Base-by-base conservation (phyloP, 2,888 invertebrate genomes). In the Drosophila merina region DNA sequence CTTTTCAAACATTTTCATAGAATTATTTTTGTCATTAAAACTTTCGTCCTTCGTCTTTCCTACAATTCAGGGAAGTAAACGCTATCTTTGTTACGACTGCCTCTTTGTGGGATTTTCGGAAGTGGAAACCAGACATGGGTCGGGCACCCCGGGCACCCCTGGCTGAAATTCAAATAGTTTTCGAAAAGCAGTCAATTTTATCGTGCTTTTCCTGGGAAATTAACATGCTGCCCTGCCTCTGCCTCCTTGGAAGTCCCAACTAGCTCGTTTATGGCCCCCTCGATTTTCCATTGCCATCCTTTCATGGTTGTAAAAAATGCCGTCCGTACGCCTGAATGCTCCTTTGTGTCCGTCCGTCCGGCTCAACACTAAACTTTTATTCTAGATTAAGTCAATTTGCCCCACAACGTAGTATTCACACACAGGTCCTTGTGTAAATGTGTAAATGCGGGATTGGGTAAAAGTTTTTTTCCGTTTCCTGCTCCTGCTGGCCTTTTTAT, bases 201-300 rank as follows among this genome's bases (percentile, higher is more conserved):
- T 88, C 86, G 83, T 88, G 86, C 84, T 83, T 86, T 88, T 88
- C 88, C 88, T 83, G 88, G 83, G 84, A 85, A 85, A 88, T 88
- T 88, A 88, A 88, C 88, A 84, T 84, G 74, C 80, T 67, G 72
- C 77, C 71, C 6, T n/a, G n/a, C n/a, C 36, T 36, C 6, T n/a
- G n/a, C n/a, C 36, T 36, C 54, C 57, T 14, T 51, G 71, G 52
- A 52, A 62, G 50, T 63, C 72, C 73, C 70, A 69, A 74, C 67
- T 74, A 72, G 71, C 75, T 84, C 74, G 75, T 73, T 36, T 36
- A 33, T 74, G 59, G 59, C 63, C 69, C 72, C 68, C 72, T 71
- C 40, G 54, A 20, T 20, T 20, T 20, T 20, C 20, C 20, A 20
- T 20, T 2, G 20, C 20, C 20, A 20, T 20, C 67, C 56, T 45